A percentile compares a stretch with the other conserved stretches of the same genome.
phyloP scores from a whole-genome alignment of 2,888 invertebrate species.

The Clepsis dumicolana region DNA sequence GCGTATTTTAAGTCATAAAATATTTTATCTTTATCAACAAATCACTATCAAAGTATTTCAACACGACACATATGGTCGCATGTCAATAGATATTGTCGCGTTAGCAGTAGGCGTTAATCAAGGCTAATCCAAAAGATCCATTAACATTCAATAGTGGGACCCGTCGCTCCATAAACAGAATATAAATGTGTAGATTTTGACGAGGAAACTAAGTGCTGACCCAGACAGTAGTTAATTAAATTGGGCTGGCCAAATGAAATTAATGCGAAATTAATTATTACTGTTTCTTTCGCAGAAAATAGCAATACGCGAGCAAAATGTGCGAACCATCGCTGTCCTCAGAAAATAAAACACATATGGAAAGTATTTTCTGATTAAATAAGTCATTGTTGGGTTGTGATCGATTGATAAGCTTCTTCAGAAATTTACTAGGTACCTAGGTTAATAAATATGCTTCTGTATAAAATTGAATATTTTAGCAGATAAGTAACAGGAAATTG shows the following conservation, averaged over 20 bases:
- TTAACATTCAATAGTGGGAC: conserved; percentile 34
- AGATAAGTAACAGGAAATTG: background rate
- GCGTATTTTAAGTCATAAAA: conserved; percentile 29
- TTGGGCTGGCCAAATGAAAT: conserved; percentile 2
- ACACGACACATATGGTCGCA: conserved; percentile 40
- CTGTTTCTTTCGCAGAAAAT: background rate
- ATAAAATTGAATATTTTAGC: background rate
- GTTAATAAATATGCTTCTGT: background rate
- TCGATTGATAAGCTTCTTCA: background rate
- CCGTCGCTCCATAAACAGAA: conserved; percentile 17
- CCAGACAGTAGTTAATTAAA: conserved; percentile 29
- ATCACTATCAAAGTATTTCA: conserved; percentile 39
- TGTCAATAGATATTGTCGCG: conserved; percentile 33
- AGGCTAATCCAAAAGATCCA: conserved; percentile 34
- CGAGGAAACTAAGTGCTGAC: conserved; percentile 19
- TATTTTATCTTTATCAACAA: conserved; percentile 29
- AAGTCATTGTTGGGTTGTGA: background rate
- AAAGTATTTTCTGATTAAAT: background rate
- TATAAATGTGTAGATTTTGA: conserved; percentile 26
- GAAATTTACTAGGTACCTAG: background rate
- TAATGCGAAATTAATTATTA: conserved; percentile 8
- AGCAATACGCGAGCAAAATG: background rate
- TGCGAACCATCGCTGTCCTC: background rate
- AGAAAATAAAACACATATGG: background rate
- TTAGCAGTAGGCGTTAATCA: conserved; percentile 45